phyloP scores from a whole-genome alignment of 2,797 vertebrate genomes.

The Crenuchus spilurus region DNA sequence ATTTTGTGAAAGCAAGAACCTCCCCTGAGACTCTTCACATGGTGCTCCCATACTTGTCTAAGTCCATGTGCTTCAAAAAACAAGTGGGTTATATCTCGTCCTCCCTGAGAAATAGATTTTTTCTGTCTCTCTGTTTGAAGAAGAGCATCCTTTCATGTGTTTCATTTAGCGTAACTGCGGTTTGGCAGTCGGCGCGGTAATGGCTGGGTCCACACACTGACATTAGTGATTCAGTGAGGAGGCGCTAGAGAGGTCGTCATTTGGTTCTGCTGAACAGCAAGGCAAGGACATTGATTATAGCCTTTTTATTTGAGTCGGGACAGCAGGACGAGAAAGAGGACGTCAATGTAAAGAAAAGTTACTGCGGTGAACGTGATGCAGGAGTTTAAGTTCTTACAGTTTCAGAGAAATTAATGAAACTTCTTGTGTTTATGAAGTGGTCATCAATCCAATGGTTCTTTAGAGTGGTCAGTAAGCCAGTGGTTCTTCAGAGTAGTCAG shows the following conservation, averaged over 20 bases:
- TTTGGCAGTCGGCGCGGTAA: slow-evolving; percentile 16
- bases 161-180: background rate
- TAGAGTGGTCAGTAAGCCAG: no score
- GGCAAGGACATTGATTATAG: slow-evolving; percentile 40
- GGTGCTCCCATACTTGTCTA: slow-evolving; percentile 13
- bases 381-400: no score
- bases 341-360: background rate
- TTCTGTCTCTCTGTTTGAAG: slow-evolving; percentile 3
- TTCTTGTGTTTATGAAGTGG: no score
- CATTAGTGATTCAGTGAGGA: slow-evolving; percentile 27
- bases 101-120: background rate
- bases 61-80: slow-evolving; percentile 13
- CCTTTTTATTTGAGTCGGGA: background rate
- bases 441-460: no score
- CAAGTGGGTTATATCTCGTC: background rate
- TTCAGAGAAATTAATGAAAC: no score
- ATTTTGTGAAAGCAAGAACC: background rate
- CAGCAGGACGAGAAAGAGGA: background rate
- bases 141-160: background rate
- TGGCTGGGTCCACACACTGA: slow-evolving; percentile 22
- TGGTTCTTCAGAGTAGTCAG: no score
- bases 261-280: slow-evolving; percentile 32
- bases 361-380: background rate
- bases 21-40: slow-evolving; percentile 2
- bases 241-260: slow-evolving; percentile 24